Evolutionary conservation across 2,888 invertebrate genomes (phyloP).

Genomic region (Arenicola marina): DNA sequence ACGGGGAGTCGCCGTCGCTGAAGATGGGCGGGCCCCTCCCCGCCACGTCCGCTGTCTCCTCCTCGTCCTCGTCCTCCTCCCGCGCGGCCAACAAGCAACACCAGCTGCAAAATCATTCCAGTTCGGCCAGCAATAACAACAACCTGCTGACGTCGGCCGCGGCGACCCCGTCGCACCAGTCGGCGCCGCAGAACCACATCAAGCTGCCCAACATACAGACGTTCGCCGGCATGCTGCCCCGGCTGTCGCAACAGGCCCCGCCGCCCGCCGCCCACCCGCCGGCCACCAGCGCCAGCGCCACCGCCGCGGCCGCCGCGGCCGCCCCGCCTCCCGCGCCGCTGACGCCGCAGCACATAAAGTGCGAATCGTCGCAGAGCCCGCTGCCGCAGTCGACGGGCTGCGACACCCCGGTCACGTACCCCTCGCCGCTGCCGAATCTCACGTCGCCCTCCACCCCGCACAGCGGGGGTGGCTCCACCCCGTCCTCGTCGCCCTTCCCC

Average conservation of each 20-base stretch:
- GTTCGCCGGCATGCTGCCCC: slow-evolving; percentile 21
- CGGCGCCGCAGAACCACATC: slow-evolving; percentile 19
- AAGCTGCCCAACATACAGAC: slow-evolving; percentile 29
- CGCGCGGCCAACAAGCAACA: neutral
- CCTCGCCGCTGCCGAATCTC: slow-evolving; percentile 1
- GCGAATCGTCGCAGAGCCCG: neutral
- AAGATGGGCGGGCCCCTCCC: neutral
- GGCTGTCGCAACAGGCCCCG: slow-evolving; percentile 12
- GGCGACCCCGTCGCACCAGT: neutral
- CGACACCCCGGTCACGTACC: neutral
- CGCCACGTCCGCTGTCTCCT: neutral
- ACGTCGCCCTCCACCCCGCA: too few relatives aligned
- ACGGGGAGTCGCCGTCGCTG: neutral
- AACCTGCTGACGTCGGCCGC: neutral
- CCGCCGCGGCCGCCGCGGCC: too few relatives aligned
- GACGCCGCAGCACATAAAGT: too few relatives aligned
- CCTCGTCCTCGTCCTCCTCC: neutral
- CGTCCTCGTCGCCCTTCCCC: neutral
- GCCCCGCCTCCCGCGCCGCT: too few relatives aligned
- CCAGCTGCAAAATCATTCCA: too few relatives aligned
- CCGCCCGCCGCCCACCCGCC: neutral
- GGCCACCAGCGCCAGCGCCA: too few relatives aligned
- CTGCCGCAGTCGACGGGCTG: neutral
- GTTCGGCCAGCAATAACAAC: too few relatives aligned
- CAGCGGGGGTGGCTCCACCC: too few relatives aligned